These are phyloP conservation scores for Armadillidium nasatum DNA, from an alignment of 1,140 invertebrate species.

Conservation along the genomic window DNA sequence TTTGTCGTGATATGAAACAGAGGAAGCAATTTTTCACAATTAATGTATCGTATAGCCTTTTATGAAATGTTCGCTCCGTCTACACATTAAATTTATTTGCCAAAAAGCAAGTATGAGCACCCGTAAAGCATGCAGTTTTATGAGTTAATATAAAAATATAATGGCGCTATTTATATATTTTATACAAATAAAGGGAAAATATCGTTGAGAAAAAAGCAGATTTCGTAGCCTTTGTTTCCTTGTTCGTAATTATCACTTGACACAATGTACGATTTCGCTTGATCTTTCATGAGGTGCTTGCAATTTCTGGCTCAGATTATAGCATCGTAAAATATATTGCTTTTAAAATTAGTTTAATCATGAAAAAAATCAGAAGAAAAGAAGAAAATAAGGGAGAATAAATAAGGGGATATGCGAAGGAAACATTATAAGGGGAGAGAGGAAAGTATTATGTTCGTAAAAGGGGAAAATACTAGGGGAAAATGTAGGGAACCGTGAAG, in stretches of 20 bases:
- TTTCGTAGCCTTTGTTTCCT: not conserved
- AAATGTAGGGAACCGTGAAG: not conserved
- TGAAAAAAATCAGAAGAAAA: not conserved
- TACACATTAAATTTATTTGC: too few species aligned
- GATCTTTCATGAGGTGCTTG: not conserved
- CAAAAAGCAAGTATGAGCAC: too few species aligned
- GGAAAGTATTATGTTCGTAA: not conserved
- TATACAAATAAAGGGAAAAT: too few species aligned
- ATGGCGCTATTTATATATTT: too few species aligned
- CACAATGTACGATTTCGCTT: not conserved
- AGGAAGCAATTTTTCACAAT: too few species aligned
- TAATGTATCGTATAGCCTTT: too few species aligned
- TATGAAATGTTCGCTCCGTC: too few species aligned
- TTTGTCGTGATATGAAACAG: too few species aligned
- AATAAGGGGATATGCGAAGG: not conserved
- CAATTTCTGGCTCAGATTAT: conserved; percentile 2
- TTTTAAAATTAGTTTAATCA: conserved; percentile 12
- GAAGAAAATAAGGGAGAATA: not conserved
- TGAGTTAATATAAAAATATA: too few species aligned
- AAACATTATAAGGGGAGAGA: not conserved
- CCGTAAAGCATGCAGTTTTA: too few species aligned
- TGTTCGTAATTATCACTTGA: not conserved
- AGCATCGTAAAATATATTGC: conserved; percentile 6
- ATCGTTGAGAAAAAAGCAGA: too few species aligned
- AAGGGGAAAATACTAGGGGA: not conserved